Percentiles rank a stretch among this genome's conserved stretches.
These are phyloP conservation scores for Prostheceraeus crozeri DNA, from an alignment of 2,888 invertebrate species.

Conservation along the genomic window DNA sequence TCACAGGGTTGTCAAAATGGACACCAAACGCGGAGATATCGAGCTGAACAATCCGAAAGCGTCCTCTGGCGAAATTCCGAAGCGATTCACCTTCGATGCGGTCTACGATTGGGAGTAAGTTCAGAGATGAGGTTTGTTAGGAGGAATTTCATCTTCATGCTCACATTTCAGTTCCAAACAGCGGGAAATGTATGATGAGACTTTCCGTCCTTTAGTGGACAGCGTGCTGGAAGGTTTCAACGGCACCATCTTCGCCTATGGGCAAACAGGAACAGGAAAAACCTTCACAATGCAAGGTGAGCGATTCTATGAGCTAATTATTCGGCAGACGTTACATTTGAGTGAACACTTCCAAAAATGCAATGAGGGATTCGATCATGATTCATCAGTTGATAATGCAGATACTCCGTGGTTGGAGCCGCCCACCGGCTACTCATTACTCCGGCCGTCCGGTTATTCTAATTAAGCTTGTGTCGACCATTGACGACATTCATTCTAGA, in stretches of 20 bases:
- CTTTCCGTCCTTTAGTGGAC: slow-evolving; percentile 83
- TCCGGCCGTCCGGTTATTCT: too few species aligned
- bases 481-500: too few species aligned
- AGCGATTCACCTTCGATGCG: slow-evolving; percentile 92
- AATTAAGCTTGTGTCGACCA: too few species aligned
- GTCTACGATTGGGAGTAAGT: slow-evolving; percentile 78
- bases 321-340: not conserved
- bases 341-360: too few species aligned
- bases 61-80: slow-evolving; percentile 62
- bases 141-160: not conserved
- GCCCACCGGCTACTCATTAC: too few species aligned
- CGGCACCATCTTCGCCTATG: slow-evolving; percentile 97
- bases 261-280: slow-evolving; percentile 92
- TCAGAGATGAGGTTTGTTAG: not conserved
- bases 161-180: slow-evolving; percentile 66
- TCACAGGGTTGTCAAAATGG: slow-evolving; percentile 69
- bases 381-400: too few species aligned
- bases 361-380: too few species aligned
- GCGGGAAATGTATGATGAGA: slow-evolving; percentile 86
- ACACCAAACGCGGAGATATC: slow-evolving; percentile 76
- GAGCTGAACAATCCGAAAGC: slow-evolving; percentile 77
- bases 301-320: not conserved
- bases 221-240: slow-evolving; percentile 95
- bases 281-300: slow-evolving; percentile 66
- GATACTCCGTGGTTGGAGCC: too few species aligned